These are phyloP conservation scores for Chrysaora quinquecirrha DNA, from an alignment of 30 jellyfish, hydroid and myxozoan species.

Conservation along the genomic window DNA sequence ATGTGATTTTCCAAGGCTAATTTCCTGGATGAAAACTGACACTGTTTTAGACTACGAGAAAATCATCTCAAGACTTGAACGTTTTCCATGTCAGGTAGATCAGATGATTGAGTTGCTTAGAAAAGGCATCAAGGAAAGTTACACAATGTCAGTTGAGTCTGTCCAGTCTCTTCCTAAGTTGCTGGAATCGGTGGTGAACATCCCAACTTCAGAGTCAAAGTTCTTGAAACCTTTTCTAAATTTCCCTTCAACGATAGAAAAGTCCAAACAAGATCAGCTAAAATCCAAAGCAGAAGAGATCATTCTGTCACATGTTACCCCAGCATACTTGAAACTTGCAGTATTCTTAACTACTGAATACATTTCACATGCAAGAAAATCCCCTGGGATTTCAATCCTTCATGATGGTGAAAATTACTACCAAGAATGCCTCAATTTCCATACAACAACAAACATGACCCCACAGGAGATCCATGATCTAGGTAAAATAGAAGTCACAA, in stretches of 20 bases:
- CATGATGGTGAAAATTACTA: conserved; percentile 74
- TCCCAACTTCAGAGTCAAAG: conserved; percentile 50
- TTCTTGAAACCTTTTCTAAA: conserved; percentile 63
- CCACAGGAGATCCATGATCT: conserved; percentile 75
- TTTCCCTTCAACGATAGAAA: conserved; percentile 40
- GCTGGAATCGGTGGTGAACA: conserved; percentile 12
- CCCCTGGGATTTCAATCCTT: conserved; percentile 55
- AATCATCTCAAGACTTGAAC: conserved; percentile 60
- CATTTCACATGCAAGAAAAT: conserved; percentile 59
- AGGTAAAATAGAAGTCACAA: conserved; percentile 79
- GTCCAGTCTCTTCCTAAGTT: conserved; percentile 58
- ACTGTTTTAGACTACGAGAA: conserved; percentile 58
- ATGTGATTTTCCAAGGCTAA: conserved; percentile 87
- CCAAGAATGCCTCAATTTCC: conserved; percentile 84
- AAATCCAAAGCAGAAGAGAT: conserved; percentile 41
- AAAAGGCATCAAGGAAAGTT: conserved; percentile 47
- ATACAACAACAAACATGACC: conserved; percentile 79
- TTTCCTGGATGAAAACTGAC: conserved; percentile 89
- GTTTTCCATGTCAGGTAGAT: conserved; percentile 72
- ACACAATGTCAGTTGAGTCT: conserved; percentile 72
- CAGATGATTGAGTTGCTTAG: conserved; percentile 57
- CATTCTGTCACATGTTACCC: conserved; percentile 30
- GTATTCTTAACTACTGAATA: conserved; percentile 38
- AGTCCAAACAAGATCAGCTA: conserved; percentile 15
- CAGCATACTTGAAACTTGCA: conserved; percentile 46